Evolutionary conservation across 2,113 vertebrate species (phyloP).

Genomic region (Clarias batrachus): DNA sequence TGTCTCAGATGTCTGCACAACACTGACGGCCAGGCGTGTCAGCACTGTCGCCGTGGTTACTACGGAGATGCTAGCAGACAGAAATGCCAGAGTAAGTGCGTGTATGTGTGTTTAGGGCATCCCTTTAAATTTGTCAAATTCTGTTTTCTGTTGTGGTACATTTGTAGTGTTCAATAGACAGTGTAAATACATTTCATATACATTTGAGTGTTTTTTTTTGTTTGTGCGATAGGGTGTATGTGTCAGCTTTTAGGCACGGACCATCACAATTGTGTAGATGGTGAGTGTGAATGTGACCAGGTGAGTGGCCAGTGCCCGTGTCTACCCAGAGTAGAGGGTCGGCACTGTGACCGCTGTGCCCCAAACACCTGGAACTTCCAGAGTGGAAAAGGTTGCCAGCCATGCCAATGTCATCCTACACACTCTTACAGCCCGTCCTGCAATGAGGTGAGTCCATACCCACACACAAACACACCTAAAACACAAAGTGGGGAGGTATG

Average conservation of each 20-base stretch:
- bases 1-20: constrained; percentile 88
- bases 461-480: neutral
- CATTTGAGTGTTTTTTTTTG: too few relatives aligned
- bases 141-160: neutral
- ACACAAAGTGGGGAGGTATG: neutral
- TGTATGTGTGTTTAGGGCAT: constrained; percentile 2
- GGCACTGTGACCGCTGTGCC: constrained; percentile 85
- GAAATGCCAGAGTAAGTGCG: constrained; percentile 89
- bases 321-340: constrained; percentile 82
- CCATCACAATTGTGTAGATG: constrained; percentile 70
- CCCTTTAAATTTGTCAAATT: too few relatives aligned
- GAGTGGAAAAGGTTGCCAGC: constrained; percentile 80
- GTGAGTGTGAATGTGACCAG: constrained; percentile 80
- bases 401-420: constrained; percentile 75
- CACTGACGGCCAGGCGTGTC: constrained; percentile 84
- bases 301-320: constrained; percentile 84
- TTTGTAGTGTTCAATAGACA: neutral
- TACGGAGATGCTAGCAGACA: constrained; percentile 83
- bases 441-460: constrained; percentile 72
- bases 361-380: constrained; percentile 84
- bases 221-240: constrained; percentile 75
- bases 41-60: constrained; percentile 83
- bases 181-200: too few relatives aligned
- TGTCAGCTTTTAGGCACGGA: constrained; percentile 81
- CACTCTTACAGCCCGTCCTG: constrained; percentile 82